Evolutionary conservation across 2,113 vertebrate genomes (phyloP).

Genomic region (Microcebus jonahi): DNA sequence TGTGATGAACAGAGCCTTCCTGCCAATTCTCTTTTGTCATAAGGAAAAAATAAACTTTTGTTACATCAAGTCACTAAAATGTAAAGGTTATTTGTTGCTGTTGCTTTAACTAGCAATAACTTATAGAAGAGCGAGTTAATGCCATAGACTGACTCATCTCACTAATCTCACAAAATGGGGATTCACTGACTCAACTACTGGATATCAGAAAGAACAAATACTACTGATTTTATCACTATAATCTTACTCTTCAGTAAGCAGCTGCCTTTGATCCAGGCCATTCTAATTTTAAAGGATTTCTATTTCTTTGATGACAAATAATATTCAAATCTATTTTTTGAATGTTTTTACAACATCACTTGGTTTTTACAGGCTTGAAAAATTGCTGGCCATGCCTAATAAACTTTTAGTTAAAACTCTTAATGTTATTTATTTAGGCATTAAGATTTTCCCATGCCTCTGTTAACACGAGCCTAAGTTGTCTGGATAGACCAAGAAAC

Average conservation of each 20-base stretch:
- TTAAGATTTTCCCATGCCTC: neutral
- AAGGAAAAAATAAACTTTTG: neutral
- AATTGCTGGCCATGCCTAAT: neutral
- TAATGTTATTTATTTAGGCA: neutral
- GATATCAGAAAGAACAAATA: conserved; percentile 51
- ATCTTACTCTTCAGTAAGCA: neutral
- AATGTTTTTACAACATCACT: conserved; percentile 21
- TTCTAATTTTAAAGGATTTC: conserved; percentile 43
- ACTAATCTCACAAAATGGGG: neutral
- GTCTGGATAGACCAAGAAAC: neutral
- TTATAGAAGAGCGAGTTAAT: conserved; percentile 65
- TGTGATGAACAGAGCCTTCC: neutral
- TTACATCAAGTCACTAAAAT: neutral
- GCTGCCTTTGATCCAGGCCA: neutral
- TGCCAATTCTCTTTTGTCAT: neutral
- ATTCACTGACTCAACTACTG: neutral
- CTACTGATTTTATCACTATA: neutral
- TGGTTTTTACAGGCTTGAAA: neutral
- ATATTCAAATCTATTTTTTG: conserved; percentile 17
- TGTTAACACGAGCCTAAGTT: neutral
- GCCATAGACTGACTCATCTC: conserved; percentile 27
- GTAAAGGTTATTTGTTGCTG: neutral
- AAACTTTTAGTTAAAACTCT: neutral
- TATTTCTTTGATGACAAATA: conserved; percentile 39
- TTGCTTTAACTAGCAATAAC: neutral